These are phyloP conservation scores for Lasioglossum oenotherae DNA, from an alignment of 2,888 invertebrate species.

Conservation along the genomic window DNA sequence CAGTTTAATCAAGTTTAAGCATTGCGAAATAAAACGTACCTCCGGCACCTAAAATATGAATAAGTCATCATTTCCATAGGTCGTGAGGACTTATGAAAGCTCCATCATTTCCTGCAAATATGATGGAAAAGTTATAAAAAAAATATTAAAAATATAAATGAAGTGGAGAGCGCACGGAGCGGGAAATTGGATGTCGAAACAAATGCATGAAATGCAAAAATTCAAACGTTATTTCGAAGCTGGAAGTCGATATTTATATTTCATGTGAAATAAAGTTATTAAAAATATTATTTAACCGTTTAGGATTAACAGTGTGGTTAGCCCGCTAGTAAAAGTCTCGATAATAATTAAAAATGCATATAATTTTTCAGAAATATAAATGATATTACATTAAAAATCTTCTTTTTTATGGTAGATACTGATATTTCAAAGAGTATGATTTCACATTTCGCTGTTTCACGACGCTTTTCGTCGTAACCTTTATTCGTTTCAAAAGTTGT, in stretches of 20 bases:
- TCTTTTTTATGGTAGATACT: too few relatives aligned
- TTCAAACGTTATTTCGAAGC: not conserved
- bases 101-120: not conserved
- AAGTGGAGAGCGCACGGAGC: not conserved
- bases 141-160: not conserved
- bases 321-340: not conserved
- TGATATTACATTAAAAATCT: too few relatives aligned
- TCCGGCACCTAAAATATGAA: not conserved
- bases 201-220: conserved; percentile 5
- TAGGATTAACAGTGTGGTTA: not conserved
- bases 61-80: not conserved
- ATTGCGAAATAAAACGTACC: not conserved
- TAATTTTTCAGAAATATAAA: not conserved
- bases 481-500: too few relatives aligned
- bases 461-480: too few relatives aligned
- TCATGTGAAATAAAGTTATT: not conserved
- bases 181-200: not conserved
- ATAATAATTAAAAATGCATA: not conserved
- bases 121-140: not conserved
- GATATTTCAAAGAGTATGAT: too few relatives aligned
- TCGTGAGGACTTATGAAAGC: not conserved
- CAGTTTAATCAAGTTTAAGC: not conserved
- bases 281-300: not conserved
- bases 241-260: too few relatives aligned
- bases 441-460: too few relatives aligned